These are phyloP conservation scores for Diadophis punctatus DNA, from an alignment of 2,113 vertebrate genomes.

Conservation along the genomic window DNA sequence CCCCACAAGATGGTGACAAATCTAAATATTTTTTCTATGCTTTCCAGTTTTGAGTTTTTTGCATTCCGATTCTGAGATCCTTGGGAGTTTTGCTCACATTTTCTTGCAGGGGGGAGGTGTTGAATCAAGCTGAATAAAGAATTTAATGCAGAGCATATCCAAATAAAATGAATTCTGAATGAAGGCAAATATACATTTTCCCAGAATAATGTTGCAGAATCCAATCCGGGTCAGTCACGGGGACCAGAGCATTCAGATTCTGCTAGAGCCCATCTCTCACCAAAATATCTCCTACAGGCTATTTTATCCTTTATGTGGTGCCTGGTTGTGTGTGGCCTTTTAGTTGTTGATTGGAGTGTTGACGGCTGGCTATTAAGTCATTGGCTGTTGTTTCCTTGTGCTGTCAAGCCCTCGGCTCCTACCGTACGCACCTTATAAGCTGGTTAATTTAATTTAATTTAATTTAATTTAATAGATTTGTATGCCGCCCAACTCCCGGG, in stretches of 20 bases:
- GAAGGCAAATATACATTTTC: not conserved
- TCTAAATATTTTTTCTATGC: not conserved
- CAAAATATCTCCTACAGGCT: not conserved
- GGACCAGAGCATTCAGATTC: not conserved
- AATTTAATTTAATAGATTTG: no score
- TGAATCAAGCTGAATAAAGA: not conserved
- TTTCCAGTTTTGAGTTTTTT: not conserved
- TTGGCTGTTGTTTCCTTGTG: not conserved
- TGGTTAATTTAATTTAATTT: no score
- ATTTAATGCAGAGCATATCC: not conserved
- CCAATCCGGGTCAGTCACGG: rapidly evolving
- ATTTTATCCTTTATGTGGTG: not conserved
- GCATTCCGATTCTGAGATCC: not conserved
- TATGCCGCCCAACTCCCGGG: no score
- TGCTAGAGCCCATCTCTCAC: not conserved
- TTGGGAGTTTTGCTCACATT: not conserved
- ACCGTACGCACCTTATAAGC: no score
- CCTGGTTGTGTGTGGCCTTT: not conserved
- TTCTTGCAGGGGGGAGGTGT: not conserved
- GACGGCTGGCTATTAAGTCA: not conserved
- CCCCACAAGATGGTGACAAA: not conserved
- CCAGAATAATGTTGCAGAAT: not conserved
- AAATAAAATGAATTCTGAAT: not conserved
- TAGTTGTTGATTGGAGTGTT: not conserved
- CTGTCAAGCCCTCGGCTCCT: not conserved